A percentile compares a stretch with the other conserved stretches of the same genome.
These are phyloP conservation scores for Pseudoips prasinana DNA, from an alignment of 2,888 invertebrate species.

Conservation along the genomic window DNA sequence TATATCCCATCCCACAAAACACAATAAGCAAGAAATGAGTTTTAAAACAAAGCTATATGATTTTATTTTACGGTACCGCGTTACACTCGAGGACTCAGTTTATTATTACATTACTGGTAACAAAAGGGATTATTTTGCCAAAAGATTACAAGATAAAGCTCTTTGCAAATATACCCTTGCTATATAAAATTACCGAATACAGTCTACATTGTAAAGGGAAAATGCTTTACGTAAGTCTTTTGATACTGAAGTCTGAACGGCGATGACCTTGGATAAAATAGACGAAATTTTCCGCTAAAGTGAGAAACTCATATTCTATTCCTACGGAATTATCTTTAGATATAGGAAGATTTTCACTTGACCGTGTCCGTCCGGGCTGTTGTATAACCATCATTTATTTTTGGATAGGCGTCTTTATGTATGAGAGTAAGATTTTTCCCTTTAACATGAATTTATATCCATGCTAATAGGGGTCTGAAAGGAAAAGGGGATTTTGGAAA, in stretches of 20 bases:
- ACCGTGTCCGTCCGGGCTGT: conserved; percentile 7
- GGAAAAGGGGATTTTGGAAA: too few species aligned
- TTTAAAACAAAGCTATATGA: conserved; percentile 6
- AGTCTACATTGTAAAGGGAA: conserved; percentile 9
- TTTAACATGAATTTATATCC: conserved; percentile 13
- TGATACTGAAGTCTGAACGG: conserved; percentile 13
- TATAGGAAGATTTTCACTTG: conserved; percentile 11
- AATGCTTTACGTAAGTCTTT: conserved; percentile 13
- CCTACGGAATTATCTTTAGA: conserved; percentile 7
- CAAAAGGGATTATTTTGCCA: conserved; percentile 15
- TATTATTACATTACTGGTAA: conserved; percentile 12
- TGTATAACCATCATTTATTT: conserved; percentile 6
- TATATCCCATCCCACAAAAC: conserved; percentile 8
- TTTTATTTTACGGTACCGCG: conserved; percentile 11
- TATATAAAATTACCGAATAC: conserved; percentile 14
- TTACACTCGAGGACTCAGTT: conserved; percentile 5
- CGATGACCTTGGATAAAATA: conserved; percentile 20
- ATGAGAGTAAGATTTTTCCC: conserved; percentile 11
- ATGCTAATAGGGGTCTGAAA: conserved; percentile 1
- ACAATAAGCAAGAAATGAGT: conserved; percentile 10
- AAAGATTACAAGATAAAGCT: conserved; percentile 22
- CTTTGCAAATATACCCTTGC: conserved; percentile 18
- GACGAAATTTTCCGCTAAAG: conserved; percentile 8
- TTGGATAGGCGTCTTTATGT: conserved; percentile 4
- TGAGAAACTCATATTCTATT: conserved; percentile 12